A percentile compares a stretch with the other conserved stretches of the same genome.
Evolutionary conservation across 2,888 invertebrate species (phyloP).

Genomic region (Nephrotoma guestfalica): DNA sequence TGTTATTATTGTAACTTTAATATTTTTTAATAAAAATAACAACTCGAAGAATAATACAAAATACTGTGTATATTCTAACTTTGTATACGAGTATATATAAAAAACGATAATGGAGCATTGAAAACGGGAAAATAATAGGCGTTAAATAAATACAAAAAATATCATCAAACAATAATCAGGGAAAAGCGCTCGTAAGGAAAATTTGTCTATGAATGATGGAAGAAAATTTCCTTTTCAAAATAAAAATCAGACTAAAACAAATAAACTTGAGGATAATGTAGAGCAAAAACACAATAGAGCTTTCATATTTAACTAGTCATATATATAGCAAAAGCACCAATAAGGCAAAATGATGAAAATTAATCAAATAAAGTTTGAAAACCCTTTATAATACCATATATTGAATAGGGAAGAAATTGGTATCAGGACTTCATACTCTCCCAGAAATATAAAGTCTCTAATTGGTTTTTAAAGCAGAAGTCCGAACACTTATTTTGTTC

Average conservation of each 20-base stretch:
- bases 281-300: background rate
- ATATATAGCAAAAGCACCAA: background rate
- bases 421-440: background rate
- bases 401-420: background rate
- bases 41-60: background rate
- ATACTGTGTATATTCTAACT: background rate
- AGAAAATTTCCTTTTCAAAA: background rate
- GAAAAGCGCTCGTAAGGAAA: background rate
- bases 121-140: background rate
- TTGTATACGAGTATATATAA: background rate
- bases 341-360: background rate
- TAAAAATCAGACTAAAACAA: background rate
- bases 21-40: background rate
- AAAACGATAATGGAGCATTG: background rate
- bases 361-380: background rate
- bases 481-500: background rate
- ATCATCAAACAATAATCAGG: background rate
- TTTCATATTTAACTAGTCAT: background rate
- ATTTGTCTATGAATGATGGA: background rate
- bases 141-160: background rate
- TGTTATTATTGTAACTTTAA: background rate
- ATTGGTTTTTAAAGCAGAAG: background rate
- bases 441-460: background rate
- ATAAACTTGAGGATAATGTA: background rate
- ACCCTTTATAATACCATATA: background rate